These are phyloP conservation scores for Pseudomyrmex dendroicus DNA, from an alignment of 1,140 invertebrate species.

Conservation along the genomic window DNA sequence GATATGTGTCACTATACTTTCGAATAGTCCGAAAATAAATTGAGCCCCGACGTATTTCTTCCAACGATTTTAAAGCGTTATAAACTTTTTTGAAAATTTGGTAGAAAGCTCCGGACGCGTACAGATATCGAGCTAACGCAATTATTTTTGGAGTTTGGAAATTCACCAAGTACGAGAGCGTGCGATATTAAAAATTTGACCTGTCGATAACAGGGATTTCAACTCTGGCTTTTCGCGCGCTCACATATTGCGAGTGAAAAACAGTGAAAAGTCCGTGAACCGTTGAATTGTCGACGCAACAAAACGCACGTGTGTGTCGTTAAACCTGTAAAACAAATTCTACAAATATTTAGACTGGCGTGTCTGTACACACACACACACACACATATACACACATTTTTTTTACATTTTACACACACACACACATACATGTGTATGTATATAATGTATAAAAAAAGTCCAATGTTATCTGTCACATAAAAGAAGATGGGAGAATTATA, in stretches of 20 bases:
- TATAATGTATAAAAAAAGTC: too few species aligned
- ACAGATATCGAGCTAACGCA: conserved; percentile 43
- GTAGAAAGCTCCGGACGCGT: not conserved
- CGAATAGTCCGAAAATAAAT: conserved; percentile 5
- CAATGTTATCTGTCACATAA: too few species aligned
- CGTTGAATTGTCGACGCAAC: conserved; percentile 40
- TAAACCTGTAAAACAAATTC: conserved; percentile 39
- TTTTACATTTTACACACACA: too few species aligned
- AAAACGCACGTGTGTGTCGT: conserved; percentile 28
- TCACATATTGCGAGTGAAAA: conserved; percentile 49
- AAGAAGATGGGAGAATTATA: too few species aligned
- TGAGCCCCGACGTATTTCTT: conserved; percentile 1
- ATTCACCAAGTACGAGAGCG: conserved; percentile 46
- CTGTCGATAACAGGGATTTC: conserved; percentile 56
- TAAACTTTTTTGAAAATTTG: not conserved
- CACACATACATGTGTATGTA: too few species aligned
- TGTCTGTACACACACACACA: not conserved
- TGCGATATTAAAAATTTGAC: conserved; percentile 54
- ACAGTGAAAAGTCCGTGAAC: conserved; percentile 33
- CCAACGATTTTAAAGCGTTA: conserved; percentile 2
- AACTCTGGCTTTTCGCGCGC: conserved; percentile 50
- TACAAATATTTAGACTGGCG: conserved; percentile 7
- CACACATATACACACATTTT: too few species aligned
- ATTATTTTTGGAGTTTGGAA: conserved; percentile 46
- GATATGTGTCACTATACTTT: not conserved